These are phyloP conservation scores for Dysmachus trigonus DNA, from an alignment of 2,888 invertebrate species.

Conservation along the genomic window DNA sequence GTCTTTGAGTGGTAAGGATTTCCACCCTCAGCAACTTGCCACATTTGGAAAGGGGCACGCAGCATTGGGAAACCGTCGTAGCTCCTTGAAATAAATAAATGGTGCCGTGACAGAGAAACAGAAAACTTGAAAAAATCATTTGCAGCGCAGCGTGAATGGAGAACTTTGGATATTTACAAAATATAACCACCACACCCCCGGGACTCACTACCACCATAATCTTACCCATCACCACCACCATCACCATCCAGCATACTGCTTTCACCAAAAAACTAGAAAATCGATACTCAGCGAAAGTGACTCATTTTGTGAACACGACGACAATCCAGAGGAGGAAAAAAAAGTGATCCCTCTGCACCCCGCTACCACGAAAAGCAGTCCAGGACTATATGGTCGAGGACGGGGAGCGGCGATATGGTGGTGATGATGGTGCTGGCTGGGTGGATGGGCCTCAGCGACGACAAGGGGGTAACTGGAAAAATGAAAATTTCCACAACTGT, in stretches of 20 bases:
- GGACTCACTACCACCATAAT: neutral
- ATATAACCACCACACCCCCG: neutral
- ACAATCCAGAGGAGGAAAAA: constrained; percentile 24
- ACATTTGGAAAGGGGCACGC: neutral
- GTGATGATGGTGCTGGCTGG: neutral
- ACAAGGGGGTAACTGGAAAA: neutral
- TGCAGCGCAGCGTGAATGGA: constrained; percentile 19
- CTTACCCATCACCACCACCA: neutral
- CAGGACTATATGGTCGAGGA: neutral
- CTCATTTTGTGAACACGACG: constrained; percentile 51
- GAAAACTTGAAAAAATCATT: neutral
- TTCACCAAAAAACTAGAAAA: constrained; percentile 49
- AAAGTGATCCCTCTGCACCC: neutral
- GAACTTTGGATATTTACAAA: constrained; percentile 19
- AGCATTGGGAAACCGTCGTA: neutral
- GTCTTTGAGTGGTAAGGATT: neutral
- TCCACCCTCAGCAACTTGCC: neutral
- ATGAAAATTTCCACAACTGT: constrained; percentile 21
- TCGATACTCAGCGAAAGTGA: constrained; percentile 54
- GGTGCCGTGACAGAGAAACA: neutral
- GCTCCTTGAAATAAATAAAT: neutral
- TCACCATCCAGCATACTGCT: neutral
- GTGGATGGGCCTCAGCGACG: neutral
- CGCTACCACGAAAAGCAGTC: neutral
- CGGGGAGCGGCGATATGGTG: neutral